phyloP scores from a whole-genome alignment of 2,797 vertebrate species.

The Siniperca scherzeri region DNA sequence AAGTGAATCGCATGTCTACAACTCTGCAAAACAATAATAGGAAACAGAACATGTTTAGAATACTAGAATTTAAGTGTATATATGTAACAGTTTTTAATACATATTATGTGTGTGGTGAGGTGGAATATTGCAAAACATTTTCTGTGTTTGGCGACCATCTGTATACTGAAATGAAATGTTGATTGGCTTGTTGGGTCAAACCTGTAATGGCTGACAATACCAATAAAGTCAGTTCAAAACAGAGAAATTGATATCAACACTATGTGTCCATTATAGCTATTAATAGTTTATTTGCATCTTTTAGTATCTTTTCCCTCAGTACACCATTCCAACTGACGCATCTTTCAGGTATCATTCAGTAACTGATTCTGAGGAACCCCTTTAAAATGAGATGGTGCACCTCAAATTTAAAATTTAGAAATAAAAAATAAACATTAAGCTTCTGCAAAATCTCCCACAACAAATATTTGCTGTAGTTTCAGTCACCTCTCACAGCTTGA shows the following conservation, averaged over 20 bases:
- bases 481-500: slow-evolving; percentile 24
- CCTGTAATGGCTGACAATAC: background rate
- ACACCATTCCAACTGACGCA: background rate
- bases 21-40: background rate
- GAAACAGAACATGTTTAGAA: background rate
- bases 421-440: background rate
- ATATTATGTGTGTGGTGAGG: background rate
- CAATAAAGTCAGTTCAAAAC: background rate
- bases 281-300: background rate
- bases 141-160: background rate
- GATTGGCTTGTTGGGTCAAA: background rate
- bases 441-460: slow-evolving; percentile 10
- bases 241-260: background rate
- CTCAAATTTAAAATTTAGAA: background rate
- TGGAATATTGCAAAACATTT: background rate
- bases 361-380: background rate
- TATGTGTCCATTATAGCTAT: background rate
- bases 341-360: background rate
- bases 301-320: background rate
- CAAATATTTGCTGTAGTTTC: slow-evolving; percentile 22
- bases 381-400: background rate
- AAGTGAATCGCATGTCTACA: background rate
- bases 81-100: background rate
- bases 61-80: background rate
- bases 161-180: background rate